phyloP scores from a whole-genome alignment of 2,113 vertebrate genomes.

The Hymenochirus boettgeri region DNA sequence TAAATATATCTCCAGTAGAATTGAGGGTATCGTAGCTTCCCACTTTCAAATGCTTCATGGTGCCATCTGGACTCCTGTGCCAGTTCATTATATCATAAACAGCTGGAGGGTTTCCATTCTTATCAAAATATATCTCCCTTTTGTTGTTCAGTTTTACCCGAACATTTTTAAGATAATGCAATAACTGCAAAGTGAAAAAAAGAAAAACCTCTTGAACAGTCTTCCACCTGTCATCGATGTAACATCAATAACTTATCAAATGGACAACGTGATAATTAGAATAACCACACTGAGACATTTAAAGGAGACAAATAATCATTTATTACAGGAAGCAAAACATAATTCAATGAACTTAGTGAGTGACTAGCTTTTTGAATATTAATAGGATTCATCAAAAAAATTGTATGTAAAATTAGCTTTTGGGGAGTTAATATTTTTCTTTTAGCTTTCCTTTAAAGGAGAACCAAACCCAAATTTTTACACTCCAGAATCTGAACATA shows the following conservation, averaged over 20 bases:
- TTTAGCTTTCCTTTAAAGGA: too few relatives aligned
- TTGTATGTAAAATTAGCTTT: too few relatives aligned
- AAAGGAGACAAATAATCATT: too few relatives aligned
- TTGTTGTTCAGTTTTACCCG: background rate
- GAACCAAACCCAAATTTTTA: too few relatives aligned
- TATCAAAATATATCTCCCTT: conserved; percentile 10
- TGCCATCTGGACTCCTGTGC: background rate
- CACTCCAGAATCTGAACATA: too few relatives aligned
- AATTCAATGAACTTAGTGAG: too few relatives aligned
- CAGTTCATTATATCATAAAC: background rate
- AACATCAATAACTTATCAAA: too few relatives aligned
- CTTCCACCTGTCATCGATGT: background rate
- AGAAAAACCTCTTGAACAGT: background rate
- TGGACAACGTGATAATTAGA: background rate
- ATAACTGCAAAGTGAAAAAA: background rate
- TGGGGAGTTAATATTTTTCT: too few relatives aligned
- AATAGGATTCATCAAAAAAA: too few relatives aligned
- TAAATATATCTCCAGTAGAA: background rate
- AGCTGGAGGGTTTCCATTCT: background rate
- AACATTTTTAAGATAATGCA: background rate
- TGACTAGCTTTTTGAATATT: too few relatives aligned
- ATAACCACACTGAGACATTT: too few relatives aligned
- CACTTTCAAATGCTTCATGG: background rate
- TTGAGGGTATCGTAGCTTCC: background rate
- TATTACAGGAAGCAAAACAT: too few relatives aligned